Evolutionary conservation across 2,113 vertebrate species (phyloP).

Genomic region (Vulpes lagopus): DNA sequence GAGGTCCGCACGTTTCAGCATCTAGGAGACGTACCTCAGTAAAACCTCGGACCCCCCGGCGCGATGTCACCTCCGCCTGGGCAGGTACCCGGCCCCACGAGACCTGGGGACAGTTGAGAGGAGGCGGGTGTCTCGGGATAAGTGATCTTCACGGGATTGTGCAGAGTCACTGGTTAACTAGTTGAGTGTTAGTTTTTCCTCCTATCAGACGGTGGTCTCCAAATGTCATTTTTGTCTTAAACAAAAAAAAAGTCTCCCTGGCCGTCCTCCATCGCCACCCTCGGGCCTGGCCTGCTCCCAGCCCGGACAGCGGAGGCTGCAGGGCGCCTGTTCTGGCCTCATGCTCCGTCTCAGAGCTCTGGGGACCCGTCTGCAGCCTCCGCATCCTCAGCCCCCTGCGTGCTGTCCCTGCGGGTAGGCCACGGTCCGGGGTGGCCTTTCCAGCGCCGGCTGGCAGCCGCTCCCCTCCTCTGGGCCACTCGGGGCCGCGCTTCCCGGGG

Average conservation of each 20-base stretch:
- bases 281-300: fast-evolving
- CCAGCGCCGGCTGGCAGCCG: background rate
- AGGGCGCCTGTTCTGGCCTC: too few species aligned
- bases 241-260: too few species aligned
- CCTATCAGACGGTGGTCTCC: background rate
- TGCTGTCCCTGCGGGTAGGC: background rate
- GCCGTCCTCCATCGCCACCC: too few species aligned
- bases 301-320: background rate
- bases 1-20: fast-evolving
- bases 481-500: background rate
- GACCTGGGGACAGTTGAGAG: background rate
- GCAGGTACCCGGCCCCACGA: background rate
- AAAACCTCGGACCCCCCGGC: fast-evolving
- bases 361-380: background rate
- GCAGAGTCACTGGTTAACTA: background rate
- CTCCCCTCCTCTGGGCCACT: background rate
- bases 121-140: too few species aligned
- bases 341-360: background rate
- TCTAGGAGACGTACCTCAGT: fast-evolving
- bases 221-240: background rate
- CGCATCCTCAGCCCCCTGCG: background rate
- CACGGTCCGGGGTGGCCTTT: background rate
- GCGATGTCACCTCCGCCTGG: background rate
- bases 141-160: background rate
- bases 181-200: background rate